A percentile compares a stretch with the other conserved stretches of the same genome.
phyloP scores from a whole-genome alignment of 35 echinoderm and acorn worm species.

The Eucidaris tribuloides region DNA sequence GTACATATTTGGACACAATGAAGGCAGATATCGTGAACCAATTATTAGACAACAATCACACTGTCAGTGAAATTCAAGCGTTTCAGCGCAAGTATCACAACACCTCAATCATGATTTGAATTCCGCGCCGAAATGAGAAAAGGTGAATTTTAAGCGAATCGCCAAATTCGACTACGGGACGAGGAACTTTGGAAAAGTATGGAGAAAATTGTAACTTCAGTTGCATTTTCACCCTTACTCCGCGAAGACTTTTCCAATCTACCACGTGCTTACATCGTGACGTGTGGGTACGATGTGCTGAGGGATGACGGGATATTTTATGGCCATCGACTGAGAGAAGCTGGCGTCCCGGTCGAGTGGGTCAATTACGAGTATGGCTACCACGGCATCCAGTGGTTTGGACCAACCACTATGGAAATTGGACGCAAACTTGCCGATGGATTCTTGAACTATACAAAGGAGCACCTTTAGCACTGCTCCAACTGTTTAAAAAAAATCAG shows the following conservation, averaged over 20 bases:
- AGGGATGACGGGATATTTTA: conserved; percentile 88
- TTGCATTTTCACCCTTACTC: conserved; percentile 33
- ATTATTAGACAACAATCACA: neutral
- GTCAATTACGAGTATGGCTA: conserved; percentile 74
- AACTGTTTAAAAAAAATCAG: too few relatives aligned
- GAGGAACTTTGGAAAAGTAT: conserved; percentile 14
- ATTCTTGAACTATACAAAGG: neutral
- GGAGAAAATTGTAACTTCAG: conserved; percentile 22
- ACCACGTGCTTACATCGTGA: conserved; percentile 71
- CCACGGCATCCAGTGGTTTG: conserved; percentile 48
- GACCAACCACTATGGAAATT: neutral
- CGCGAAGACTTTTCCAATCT: conserved; percentile 47
- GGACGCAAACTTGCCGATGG: neutral
- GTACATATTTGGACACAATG: neutral
- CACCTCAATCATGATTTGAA: conserved; percentile 35
- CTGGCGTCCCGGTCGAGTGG: conserved; percentile 55
- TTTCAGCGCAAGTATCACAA: neutral
- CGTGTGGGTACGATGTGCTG: conserved; percentile 56
- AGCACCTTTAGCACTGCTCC: too few relatives aligned
- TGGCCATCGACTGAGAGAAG: conserved; percentile 37
- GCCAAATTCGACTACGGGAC: neutral
- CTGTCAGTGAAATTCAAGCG: neutral
- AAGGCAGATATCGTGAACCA: neutral
- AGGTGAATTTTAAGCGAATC: neutral
- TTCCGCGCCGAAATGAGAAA: conserved; percentile 30